phyloP scores from a whole-genome alignment of 2,113 vertebrate species.

The Psettodes erumei region DNA sequence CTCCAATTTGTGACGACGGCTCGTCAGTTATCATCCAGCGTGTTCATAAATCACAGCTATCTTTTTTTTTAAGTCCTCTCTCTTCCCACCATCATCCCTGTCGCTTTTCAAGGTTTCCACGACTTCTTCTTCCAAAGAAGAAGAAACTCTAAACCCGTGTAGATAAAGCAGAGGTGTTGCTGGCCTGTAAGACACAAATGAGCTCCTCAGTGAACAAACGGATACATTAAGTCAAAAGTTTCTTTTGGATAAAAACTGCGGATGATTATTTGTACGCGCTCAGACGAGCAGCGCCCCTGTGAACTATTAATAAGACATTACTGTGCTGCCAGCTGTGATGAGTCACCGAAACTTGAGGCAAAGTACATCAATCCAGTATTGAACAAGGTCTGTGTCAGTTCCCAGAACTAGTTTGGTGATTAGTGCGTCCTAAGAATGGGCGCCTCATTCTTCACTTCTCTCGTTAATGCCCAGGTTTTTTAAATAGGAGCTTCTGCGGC shows the following conservation, averaged over 20 bases:
- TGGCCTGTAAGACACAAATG: neutral
- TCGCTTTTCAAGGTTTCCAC: slow-evolving; percentile 18
- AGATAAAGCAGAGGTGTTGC: neutral
- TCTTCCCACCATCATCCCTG: neutral
- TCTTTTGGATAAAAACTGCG: neutral
- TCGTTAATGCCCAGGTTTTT: neutral
- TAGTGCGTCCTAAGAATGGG: too few species aligned
- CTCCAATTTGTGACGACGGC: slow-evolving; percentile 35
- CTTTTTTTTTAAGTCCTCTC: slow-evolving; percentile 13
- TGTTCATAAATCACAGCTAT: slow-evolving; percentile 39
- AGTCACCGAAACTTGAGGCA: neutral
- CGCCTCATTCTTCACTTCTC: neutral
- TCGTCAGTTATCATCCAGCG: slow-evolving; percentile 13
- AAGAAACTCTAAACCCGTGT: neutral
- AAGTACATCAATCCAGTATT: neutral
- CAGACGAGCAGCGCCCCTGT: neutral
- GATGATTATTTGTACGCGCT: neutral
- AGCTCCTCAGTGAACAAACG: neutral
- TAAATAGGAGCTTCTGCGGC: neutral
- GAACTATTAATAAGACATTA: neutral
- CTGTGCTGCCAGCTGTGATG: neutral
- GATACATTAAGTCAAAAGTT: neutral
- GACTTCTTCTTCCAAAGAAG: neutral
- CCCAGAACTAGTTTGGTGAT: neutral
- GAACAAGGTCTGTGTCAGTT: neutral